phyloP scores from a whole-genome alignment of 1,140 invertebrate genomes.

The Bradysia coprophila region DNA sequence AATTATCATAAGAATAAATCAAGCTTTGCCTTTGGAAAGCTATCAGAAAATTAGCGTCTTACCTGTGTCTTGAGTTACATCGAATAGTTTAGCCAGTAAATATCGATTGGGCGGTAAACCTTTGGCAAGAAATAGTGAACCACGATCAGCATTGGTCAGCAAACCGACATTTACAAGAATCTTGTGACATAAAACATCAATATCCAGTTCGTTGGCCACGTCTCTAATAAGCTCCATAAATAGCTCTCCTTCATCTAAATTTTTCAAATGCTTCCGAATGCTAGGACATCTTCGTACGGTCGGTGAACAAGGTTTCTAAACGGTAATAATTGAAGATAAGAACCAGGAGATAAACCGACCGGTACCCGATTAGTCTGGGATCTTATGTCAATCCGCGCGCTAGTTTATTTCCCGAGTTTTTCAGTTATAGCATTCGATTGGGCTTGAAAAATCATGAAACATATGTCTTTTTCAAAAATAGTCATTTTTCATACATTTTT shows the following conservation, averaged over 20 bases:
- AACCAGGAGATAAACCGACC: not conserved
- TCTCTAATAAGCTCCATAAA: slow-evolving; percentile 89
- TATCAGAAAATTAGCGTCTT: slow-evolving; percentile 10
- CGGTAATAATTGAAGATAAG: not conserved
- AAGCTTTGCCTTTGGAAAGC: too few relatives aligned
- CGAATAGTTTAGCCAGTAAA: slow-evolving; percentile 78
- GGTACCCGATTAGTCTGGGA: too few relatives aligned
- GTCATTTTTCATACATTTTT: too few relatives aligned
- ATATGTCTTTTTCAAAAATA: too few relatives aligned
- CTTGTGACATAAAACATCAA: slow-evolving; percentile 84
- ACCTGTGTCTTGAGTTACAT: slow-evolving; percentile 75
- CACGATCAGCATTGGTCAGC: slow-evolving; percentile 70
- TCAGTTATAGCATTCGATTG: too few relatives aligned
- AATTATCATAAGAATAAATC: slow-evolving; percentile 7
- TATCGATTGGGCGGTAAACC: slow-evolving; percentile 54
- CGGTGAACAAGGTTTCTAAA: slow-evolving; percentile 20
- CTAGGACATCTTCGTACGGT: slow-evolving; percentile 27
- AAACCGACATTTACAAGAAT: slow-evolving; percentile 80
- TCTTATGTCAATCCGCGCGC: too few relatives aligned
- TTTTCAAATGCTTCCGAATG: slow-evolving; percentile 33
- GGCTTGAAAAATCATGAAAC: too few relatives aligned
- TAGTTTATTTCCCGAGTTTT: too few relatives aligned
- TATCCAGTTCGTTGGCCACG: slow-evolving; percentile 82
- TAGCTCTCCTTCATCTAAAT: slow-evolving; percentile 58
- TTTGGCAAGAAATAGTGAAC: slow-evolving; percentile 72